Conservation (phyloP, 92 coral and sea anemone genomes). For the Epizoanthus stellaris region DNA sequence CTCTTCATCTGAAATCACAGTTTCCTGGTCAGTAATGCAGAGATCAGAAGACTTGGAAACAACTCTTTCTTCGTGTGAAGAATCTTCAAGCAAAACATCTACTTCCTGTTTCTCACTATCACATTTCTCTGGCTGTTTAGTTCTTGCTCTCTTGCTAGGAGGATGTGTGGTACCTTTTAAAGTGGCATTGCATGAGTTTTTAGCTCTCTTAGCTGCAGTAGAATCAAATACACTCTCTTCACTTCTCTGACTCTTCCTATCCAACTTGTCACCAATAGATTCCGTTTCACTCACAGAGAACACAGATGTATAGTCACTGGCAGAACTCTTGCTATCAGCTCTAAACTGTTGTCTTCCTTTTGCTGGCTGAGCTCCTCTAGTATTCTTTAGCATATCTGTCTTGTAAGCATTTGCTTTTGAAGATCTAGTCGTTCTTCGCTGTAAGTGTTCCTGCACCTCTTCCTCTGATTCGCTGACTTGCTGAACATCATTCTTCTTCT, state of each 20-base stretch:
- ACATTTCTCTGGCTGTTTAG: neutral
- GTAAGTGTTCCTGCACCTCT: neutral
- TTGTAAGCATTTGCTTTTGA: neutral
- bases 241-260: neutral
- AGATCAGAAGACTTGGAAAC: neutral
- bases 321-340: neutral
- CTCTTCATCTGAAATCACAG: slow-evolving; percentile 19
- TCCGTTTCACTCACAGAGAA: neutral
- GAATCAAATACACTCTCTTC: neutral
- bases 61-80: neutral
- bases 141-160: neutral
- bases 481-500: neutral
- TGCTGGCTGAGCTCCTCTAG: slow-evolving; percentile 1
- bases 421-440: slow-evolving; percentile 12
- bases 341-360: neutral
- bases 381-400: neutral
- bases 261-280: neutral
- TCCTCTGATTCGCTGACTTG: neutral
- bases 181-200: neutral
- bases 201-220: neutral
- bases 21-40: slow-evolving; percentile 1
- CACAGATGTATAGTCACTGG: neutral
- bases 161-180: neutral
- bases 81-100: neutral
- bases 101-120: neutral